These are phyloP conservation scores for Coregonus ussuriensis DNA, from an alignment of 2,797 vertebrate genomes.

Conservation along the genomic window DNA sequence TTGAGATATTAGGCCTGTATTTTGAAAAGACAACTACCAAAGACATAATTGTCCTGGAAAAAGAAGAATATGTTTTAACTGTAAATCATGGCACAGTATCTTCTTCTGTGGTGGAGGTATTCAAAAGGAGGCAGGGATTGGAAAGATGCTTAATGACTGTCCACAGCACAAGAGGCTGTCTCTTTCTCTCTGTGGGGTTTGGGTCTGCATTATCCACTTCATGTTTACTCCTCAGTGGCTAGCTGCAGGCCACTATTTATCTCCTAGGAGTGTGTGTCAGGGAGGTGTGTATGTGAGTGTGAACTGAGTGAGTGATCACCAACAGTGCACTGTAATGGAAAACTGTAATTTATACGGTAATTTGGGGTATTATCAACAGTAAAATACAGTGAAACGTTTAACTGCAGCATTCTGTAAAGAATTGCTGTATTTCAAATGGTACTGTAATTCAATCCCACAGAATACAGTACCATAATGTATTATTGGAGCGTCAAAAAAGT, in stretches of 20 bases:
- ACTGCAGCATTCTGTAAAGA: neutral
- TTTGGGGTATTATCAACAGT: no score
- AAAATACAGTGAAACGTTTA: no score
- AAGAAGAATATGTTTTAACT: constrained; percentile 22
- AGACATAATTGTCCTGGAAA: constrained; percentile 5
- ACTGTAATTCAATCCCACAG: no score
- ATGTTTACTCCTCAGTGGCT: constrained; percentile 48
- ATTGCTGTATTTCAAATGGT: neutral
- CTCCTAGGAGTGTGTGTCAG: constrained; percentile 41
- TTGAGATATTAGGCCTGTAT: neutral
- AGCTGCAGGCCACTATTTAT: constrained; percentile 59
- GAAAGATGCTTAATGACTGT: constrained; percentile 48
- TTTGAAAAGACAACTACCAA: neutral
- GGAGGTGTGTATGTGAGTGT: constrained; percentile 32
- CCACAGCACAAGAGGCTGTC: constrained; percentile 24
- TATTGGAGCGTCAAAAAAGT: no score
- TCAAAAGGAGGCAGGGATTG: constrained; percentile 41
- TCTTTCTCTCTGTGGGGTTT: constrained; percentile 16
- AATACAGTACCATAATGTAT: no score
- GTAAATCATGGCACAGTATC: constrained; percentile 31
- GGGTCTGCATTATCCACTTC: constrained; percentile 39
- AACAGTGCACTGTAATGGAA: constrained; percentile 23
- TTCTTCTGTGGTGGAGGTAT: constrained; percentile 11
- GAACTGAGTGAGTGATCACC: constrained; percentile 54
- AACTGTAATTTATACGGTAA: neutral